Evolutionary conservation across 2,888 invertebrate genomes (phyloP).

Genomic region (Oconnorella tubifera): DNA sequence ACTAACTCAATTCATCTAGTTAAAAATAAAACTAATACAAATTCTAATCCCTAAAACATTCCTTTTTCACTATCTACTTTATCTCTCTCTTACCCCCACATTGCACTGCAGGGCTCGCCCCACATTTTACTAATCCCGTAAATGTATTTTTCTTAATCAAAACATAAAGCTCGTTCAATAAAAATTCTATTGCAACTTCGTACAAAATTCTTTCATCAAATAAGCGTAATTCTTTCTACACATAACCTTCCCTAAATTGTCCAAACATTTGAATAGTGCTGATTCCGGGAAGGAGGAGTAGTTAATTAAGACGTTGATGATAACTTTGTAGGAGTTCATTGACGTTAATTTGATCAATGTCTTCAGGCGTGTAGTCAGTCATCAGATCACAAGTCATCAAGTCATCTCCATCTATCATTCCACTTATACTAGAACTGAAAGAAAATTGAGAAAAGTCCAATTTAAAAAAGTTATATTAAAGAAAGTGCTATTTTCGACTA

Average conservation of each 20-base stretch:
- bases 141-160: no score
- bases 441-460: not conserved
- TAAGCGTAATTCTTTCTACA: no score
- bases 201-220: not conserved
- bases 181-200: not conserved
- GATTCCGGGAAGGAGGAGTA: no score
- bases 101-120: no score
- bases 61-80: no score
- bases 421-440: slow-evolving; percentile 15
- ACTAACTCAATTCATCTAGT: no score
- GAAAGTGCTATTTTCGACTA: not conserved
- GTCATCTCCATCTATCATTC: slow-evolving; percentile 17
- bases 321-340: slow-evolving; percentile 36
- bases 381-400: slow-evolving; percentile 18
- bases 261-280: no score
- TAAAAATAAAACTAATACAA: no score
- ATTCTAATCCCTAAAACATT: no score
- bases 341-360: slow-evolving; percentile 41
- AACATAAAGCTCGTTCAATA: not conserved
- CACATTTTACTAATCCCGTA: no score
- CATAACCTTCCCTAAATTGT: no score
- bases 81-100: no score
- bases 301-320: slow-evolving; percentile 1
- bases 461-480: not conserved
- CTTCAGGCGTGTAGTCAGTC: slow-evolving; percentile 41